A percentile compares a stretch with the other conserved stretches of the same genome.
phyloP scores from a whole-genome alignment of 2,113 vertebrate species.

The Gasterosteus aculeatus region DNA sequence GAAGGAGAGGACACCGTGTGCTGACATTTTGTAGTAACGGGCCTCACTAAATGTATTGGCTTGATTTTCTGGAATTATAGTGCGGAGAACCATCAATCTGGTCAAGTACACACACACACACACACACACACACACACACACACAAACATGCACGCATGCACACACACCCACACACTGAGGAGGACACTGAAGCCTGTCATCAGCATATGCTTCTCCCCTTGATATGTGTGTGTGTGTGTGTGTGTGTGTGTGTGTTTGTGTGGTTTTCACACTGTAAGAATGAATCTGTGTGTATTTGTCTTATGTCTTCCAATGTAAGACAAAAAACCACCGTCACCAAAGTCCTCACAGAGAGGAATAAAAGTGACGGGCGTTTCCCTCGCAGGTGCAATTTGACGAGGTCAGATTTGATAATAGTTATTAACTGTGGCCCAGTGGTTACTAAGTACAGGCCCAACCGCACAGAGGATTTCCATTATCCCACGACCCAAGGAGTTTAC shows the following conservation, averaged over 20 bases:
- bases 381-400: constrained; percentile 29
- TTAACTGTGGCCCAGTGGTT: constrained; percentile 40
- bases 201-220: constrained; percentile 32
- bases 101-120: constrained; percentile 4
- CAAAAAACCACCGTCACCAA: constrained; percentile 2
- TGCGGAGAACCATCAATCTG: constrained; percentile 48
- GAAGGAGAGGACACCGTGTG: constrained; percentile 45
- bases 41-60: constrained; percentile 45
- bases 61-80: constrained; percentile 39
- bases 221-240: constrained; percentile 12
- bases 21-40: constrained; percentile 38
- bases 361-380: constrained; percentile 20
- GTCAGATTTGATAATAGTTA: constrained; percentile 46
- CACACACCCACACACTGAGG: constrained; percentile 10
- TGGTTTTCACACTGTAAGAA: neutral
- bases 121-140: constrained; percentile 1
- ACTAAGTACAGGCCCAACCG: constrained; percentile 33
- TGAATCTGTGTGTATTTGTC: neutral
- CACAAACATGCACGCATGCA: constrained; percentile 3
- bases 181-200: constrained; percentile 33
- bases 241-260: neutral
- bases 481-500: constrained; percentile 53
- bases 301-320: constrained; percentile 10
- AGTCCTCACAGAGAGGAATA: constrained; percentile 12
- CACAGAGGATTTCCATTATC: constrained; percentile 49